These are phyloP conservation scores for Thumatha senex DNA, from an alignment of 2,888 invertebrate genomes.

Conservation along the genomic window DNA sequence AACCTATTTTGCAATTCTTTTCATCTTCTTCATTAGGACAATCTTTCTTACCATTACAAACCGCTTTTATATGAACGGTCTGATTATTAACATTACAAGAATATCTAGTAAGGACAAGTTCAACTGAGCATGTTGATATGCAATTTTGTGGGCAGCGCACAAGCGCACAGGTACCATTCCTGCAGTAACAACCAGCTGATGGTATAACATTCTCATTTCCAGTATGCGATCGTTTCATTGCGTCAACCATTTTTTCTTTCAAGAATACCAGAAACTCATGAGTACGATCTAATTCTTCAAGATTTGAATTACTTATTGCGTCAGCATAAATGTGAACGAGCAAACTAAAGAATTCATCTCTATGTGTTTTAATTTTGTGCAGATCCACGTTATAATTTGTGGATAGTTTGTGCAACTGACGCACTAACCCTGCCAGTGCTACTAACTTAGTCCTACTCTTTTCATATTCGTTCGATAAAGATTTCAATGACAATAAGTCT, in stretches of 20 bases:
- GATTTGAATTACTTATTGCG: conserved; percentile 25
- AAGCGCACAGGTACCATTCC: conserved; percentile 47
- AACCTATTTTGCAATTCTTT: conserved; percentile 55
- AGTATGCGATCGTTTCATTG: conserved; percentile 57
- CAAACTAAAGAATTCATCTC: conserved; percentile 49
- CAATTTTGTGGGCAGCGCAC: conserved; percentile 53
- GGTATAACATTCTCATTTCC: conserved; percentile 56
- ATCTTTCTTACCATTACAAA: conserved; percentile 59
- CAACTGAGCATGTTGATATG: conserved; percentile 50
- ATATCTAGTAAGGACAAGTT: conserved; percentile 51
- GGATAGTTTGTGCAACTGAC: conserved; percentile 44
- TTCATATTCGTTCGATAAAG: conserved; percentile 34
- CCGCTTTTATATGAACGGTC: conserved; percentile 43
- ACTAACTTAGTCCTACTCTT: conserved; percentile 37
- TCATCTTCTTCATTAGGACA: conserved; percentile 66
- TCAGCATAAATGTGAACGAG: conserved; percentile 50
- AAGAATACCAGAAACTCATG: conserved; percentile 49
- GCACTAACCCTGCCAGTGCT: conserved; percentile 38
- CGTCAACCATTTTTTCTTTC: conserved; percentile 52
- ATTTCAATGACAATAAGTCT: conserved; percentile 45
- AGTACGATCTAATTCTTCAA: conserved; percentile 41
- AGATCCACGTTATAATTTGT: conserved; percentile 32
- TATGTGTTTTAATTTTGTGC: conserved; percentile 35
- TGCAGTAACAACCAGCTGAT: conserved; percentile 54
- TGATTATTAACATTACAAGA: conserved; percentile 42